phyloP scores from a whole-genome alignment of 2,113 vertebrate species.

The Prietella phreatophila region DNA sequence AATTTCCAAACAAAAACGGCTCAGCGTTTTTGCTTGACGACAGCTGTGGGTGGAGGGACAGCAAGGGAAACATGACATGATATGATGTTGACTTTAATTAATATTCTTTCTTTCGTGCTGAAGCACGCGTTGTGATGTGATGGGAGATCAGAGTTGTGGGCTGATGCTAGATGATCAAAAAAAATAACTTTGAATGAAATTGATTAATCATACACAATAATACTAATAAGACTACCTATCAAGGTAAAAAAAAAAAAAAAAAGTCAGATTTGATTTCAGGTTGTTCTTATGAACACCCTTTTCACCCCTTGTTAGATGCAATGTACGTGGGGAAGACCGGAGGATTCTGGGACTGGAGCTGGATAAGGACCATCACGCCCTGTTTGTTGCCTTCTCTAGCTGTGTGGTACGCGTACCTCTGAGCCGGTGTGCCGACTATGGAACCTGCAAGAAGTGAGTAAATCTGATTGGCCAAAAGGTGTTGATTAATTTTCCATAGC shows the following conservation, averaged over 20 bases:
- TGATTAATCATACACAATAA: background rate
- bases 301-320: conserved; percentile 70
- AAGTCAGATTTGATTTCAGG: background rate
- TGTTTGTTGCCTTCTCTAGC: conserved; percentile 86
- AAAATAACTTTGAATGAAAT: background rate
- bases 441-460: conserved; percentile 81
- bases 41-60: background rate
- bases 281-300: background rate
- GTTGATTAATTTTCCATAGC: background rate
- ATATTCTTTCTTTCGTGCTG: background rate
- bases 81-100: background rate
- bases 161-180: background rate
- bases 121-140: background rate
- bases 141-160: background rate
- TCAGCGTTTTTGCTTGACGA: background rate
- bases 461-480: background rate
- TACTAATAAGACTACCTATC: background rate
- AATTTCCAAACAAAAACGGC: background rate
- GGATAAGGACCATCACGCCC: conserved; percentile 80
- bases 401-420: conserved; percentile 82
- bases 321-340: conserved; percentile 72
- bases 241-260: background rate
- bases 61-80: background rate
- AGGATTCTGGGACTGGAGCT: conserved; percentile 81
- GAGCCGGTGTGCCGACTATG: conserved; percentile 78